Evolutionary conservation across 2,797 vertebrate species (phyloP), one percentile per base, ranked within the genome.

Genomic region (Anas bernieri): DNA sequence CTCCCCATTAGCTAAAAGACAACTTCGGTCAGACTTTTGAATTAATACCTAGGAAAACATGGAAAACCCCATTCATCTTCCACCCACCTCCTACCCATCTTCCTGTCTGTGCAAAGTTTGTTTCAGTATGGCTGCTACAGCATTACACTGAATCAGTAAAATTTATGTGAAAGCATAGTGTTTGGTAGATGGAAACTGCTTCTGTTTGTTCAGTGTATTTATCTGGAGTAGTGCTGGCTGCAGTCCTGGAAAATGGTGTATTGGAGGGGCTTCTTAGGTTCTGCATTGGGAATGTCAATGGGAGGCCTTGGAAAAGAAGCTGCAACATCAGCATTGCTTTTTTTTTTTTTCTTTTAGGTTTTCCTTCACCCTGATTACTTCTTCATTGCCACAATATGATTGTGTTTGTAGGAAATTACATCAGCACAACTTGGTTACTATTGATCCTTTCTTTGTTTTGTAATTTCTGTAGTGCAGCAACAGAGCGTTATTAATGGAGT

Each of bases 371-470:
- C n/a, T 39, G 31, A 76, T 76, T 50, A 9, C 6, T 46, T 58
- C 50, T 91, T 96, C 12, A 30, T 87, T 95, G 88, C 66, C 35
- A 55, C 3, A 3, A 31, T 50, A 55, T 30, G 39, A 35, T 46
- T 62, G 81, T 95, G 91, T 96, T 97, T 97, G 90, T 73, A 95
- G 90, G 94, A 97, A 91, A 96, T 91, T 96, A 78, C 54, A 85
- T 75, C 13, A 37, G 81, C 86, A 93, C 35, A 96, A 97, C 86
- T 97, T 96, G 94, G 91, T 97, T 96, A 78, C 46, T 97, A 95
- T 95, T 97, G 97, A 98, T 98, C 13, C 17, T 76, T 96, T 95
- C 79, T 96, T 97, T 96, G 96, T 96, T 98, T 97, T 94, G 70
- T 93, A 95, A 94, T 94, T 97, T 95, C 92, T 95, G 94, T 92